These are phyloP conservation scores for Xiphophorus hellerii DNA, from an alignment of 2,113 vertebrate genomes.

Conservation along the genomic window DNA sequence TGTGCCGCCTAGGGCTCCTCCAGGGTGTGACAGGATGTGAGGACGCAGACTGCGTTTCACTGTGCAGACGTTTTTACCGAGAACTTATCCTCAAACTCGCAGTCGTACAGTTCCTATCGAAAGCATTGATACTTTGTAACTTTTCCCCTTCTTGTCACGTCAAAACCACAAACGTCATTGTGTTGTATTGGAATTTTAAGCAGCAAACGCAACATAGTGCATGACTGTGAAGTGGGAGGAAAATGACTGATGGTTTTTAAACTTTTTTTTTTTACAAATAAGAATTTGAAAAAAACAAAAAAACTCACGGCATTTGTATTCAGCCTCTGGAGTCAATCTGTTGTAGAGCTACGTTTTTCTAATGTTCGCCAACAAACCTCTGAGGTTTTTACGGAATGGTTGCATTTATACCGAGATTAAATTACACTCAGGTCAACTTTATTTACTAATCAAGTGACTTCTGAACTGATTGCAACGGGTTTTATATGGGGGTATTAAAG, in stretches of 20 bases:
- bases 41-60: slow-evolving; percentile 4
- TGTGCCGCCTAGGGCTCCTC: slow-evolving; percentile 58
- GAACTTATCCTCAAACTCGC: slow-evolving; percentile 22
- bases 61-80: slow-evolving; percentile 5
- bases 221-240: not conserved
- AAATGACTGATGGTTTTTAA: not conserved
- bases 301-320: no score
- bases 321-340: no score
- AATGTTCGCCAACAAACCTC: no score
- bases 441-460: not conserved
- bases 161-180: not conserved
- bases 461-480: not conserved
- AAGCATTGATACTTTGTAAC: no score
- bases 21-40: slow-evolving; percentile 48
- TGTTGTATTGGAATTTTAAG: not conserved
- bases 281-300: no score
- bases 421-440: not conserved
- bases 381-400: no score
- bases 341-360: no score
- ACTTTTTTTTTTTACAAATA: no score
- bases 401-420: not conserved
- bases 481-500: not conserved
- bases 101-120: slow-evolving; percentile 19
- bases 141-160: not conserved
- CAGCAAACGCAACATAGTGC: not conserved